Evolutionary conservation across 2,888 invertebrate species (phyloP).

Genomic region (Chrysopilus asiliformis): DNA sequence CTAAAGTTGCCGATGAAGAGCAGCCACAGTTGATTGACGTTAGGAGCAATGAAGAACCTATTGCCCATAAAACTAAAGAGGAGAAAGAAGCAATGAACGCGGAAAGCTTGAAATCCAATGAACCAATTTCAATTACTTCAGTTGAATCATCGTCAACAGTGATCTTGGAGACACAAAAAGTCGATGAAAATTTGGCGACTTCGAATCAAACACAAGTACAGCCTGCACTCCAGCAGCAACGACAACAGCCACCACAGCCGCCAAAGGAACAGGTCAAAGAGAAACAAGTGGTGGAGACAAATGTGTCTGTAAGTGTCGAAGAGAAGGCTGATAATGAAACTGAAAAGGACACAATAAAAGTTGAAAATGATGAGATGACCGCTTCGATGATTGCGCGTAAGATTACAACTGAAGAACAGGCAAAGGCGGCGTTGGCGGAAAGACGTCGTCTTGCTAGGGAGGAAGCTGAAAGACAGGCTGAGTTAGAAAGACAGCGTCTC

Average conservation of each 20-base stretch:
- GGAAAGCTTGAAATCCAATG: too few relatives aligned
- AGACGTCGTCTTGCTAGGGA: conserved; percentile 74
- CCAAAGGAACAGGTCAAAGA: conserved; percentile 21
- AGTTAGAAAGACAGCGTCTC: conserved; percentile 59
- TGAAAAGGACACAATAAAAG: conserved; percentile 20
- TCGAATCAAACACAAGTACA: too few relatives aligned
- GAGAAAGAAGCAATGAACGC: conserved; percentile 35
- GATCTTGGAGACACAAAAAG: too few relatives aligned
- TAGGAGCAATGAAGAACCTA: too few relatives aligned
- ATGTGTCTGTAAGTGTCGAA: too few relatives aligned
- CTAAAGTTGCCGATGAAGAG: conserved; percentile 12
- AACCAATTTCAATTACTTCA: too few relatives aligned
- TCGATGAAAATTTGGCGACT: too few relatives aligned
- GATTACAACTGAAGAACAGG: conserved; percentile 83
- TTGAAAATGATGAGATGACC: conserved; percentile 31
- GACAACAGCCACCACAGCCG: conserved; percentile 14
- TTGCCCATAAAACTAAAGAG: conserved; percentile 37
- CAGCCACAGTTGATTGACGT: conserved; percentile 19
- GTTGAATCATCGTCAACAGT: too few relatives aligned
- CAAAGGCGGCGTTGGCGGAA: conserved; percentile 87
- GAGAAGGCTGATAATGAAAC: conserved; percentile 29
- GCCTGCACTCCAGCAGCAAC: conserved; percentile 5
- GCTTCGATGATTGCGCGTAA: conserved; percentile 55
- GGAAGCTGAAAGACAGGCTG: conserved; percentile 83
- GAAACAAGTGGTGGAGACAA: conserved; percentile 23